Evolutionary conservation across 1,140 invertebrate genomes (phyloP), one percentile per base, ranked within the genome.

Genomic region (Bombyx mandarina): DNA sequence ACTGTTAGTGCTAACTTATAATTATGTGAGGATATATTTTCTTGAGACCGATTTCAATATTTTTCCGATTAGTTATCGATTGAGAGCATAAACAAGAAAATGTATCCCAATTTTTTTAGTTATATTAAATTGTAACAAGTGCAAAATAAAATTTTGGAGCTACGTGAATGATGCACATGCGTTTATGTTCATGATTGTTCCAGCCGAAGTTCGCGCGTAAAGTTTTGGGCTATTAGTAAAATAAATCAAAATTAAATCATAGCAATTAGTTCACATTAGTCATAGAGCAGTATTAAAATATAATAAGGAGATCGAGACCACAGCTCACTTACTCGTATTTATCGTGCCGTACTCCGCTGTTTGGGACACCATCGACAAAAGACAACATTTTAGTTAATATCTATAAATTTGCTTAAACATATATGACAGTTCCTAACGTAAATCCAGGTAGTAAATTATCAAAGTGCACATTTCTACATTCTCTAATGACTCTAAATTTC

Each of bases 291-390:
- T 79, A 79, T 62, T 77, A 75, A 74, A 75, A 79, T 77, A 74
- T 77, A 73, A 81, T 68, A 79, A 81, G 77, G 69, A 79, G 76
- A 75, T 88, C 84, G 86, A 89, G 89, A 89, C 88, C 89, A 90
- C 89, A 89, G 88, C 89, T 90, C 88, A 90, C 89, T 88, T 87
- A 87, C 84, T 85, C 71, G 73, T 77, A 61, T 86, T 79, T 80
- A 89, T 85, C 83, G 85, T 85, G 86, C 84, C 86, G 88, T 82
- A 85, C 80, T 85, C 79, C 83, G 81, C 88, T 89, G 88, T 88
- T 83, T 88, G 79, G 73, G 77, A 81, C 83, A 87, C 79, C 84
- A 87, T 88, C 86, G 88, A 88, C 86, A 89, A 89, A 89, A 89
- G 82, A 89, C 77, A 89, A 89, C 64, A 82, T 61, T 84, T 82